Percentiles rank a stretch among this genome's conserved stretches.
Evolutionary conservation across 2,113 vertebrate species (phyloP).

Genomic region (Ascaphus truei): DNA sequence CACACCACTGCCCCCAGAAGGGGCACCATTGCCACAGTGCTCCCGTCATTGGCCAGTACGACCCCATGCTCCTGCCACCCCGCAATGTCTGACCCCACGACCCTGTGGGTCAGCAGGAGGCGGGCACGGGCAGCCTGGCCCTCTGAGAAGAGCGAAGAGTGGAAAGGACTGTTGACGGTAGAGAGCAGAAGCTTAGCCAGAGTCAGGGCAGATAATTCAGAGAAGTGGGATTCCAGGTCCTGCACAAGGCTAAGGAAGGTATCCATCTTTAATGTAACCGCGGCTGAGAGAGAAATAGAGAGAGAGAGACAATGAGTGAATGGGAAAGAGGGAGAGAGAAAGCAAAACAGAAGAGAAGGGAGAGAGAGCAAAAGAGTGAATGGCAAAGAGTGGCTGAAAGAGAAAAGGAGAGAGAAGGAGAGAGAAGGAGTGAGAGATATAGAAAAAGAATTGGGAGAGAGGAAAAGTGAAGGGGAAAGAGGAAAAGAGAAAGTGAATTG

Average conservation of each 20-base stretch:
- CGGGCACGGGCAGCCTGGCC: constrained; percentile 44
- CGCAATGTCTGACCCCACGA: neutral
- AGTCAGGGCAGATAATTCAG: neutral
- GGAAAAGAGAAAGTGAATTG: too few relatives aligned
- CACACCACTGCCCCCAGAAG: constrained; percentile 47
- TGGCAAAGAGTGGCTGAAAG: too few relatives aligned
- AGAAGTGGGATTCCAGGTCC: constrained; percentile 48
- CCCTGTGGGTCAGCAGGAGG: constrained; percentile 38
- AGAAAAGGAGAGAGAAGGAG: neutral
- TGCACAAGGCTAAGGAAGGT: constrained; percentile 60
- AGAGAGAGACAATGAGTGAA: neutral
- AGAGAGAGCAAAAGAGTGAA: too few relatives aligned
- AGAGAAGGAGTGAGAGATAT: neutral
- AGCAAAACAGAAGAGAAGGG: neutral
- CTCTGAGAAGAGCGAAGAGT: neutral
- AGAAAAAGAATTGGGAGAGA: too few relatives aligned
- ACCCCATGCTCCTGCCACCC: constrained; percentile 55
- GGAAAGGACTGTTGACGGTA: constrained; percentile 34
- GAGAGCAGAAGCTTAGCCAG: constrained; percentile 39
- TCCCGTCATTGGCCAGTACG: constrained; percentile 75
- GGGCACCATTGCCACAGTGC: constrained; percentile 67
- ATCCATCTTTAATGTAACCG: constrained; percentile 56
- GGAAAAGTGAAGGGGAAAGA: too few relatives aligned
- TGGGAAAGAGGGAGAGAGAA: neutral
- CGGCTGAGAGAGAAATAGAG: constrained; percentile 42